Percentiles rank a stretch among this genome's conserved stretches.
These are phyloP conservation scores for Alectoris magna DNA, from an alignment of 2,797 vertebrate genomes.

Conservation along the genomic window DNA sequence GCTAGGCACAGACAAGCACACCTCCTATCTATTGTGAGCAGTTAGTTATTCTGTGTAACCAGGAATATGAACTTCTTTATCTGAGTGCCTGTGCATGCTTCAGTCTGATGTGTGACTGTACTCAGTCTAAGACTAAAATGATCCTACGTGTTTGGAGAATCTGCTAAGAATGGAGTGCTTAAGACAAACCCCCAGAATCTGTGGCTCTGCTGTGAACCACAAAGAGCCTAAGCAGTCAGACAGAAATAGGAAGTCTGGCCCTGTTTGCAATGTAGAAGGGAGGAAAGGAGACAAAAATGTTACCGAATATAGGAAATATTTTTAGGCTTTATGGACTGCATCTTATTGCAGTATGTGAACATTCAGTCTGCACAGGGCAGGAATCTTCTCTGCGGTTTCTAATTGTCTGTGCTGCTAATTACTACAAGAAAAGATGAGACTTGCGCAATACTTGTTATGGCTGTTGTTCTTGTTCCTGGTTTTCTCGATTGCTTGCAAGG, in stretches of 20 bases:
- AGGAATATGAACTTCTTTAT: not conserved
- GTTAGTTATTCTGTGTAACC: not conserved
- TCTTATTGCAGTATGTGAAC: not conserved
- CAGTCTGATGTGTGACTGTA: not conserved
- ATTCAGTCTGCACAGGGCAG: not conserved
- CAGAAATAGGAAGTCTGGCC: constrained; percentile 18
- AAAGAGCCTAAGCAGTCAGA: not conserved
- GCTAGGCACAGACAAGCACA: not conserved
- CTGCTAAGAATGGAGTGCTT: not conserved
- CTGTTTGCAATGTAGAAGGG: not conserved
- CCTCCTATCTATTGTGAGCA: not conserved
- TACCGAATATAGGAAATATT: not conserved
- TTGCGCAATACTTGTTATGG: not conserved
- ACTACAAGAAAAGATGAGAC: not conserved
- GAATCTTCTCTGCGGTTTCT: not conserved
- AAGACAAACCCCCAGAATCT: not conserved
- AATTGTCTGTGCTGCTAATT: not conserved
- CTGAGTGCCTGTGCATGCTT: not conserved
- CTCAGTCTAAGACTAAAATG: not conserved
- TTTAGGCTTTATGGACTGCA: not conserved
- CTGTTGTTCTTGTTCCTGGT: not conserved
- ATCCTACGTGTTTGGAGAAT: not conserved
- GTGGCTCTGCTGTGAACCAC: not conserved
- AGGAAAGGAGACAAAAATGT: not conserved
- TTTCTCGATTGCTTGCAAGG: not conserved